Base-by-base conservation (phyloP, 1,140 invertebrate genomes). In the Zaprionus vittiger region DNA sequence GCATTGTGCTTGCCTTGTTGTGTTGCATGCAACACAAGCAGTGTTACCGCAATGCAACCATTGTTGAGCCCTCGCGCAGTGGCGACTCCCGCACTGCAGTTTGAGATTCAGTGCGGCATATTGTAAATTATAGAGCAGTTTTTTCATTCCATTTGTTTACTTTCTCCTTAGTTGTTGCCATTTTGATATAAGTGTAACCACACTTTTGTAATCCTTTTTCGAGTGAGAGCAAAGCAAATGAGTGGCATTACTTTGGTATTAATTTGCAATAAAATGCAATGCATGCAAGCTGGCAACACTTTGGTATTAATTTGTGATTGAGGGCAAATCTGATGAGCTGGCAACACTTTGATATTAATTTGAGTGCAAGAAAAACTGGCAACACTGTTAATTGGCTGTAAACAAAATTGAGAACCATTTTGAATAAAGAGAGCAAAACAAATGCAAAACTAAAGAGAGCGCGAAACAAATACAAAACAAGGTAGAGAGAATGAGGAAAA, bases 1-100 rank as follows among this genome's bases (percentile, higher is more conserved):
- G 84, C 85, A 89, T 83, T 83, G 83, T 83, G 83, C 70, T 26
- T 54, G 26, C 38, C 57, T 47, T 71, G 37, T 31, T 54, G 54
- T 44, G 54, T 49, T 73, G 62, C 68, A 72, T 73, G 70, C 74
- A 66, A 65, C 63, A 72, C 47, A 37, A 34, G 31, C 62, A 38
- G 28, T 20, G 11, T 56, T 65, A 41, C 47, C 20, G 41, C 70
- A 66, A 66, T 59, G 44, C 54, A n/a, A 38, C 66, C 47, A 72
- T 77, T 77, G 62, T 73, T 76, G 15, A 9, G 41, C 22, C 41
- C 9, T 47, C 52, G n/a, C 55, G 37, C 55, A 41, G 55, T 0
- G 56, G 41, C 41, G 28, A 56, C 70, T 49, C 28, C 64, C 64
- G 54, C 64, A 66, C 24, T 31, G 28, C 1, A 52, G 47, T 52